Base-by-base conservation (phyloP, 2,888 invertebrate species). In the Unio delphinus region DNA sequence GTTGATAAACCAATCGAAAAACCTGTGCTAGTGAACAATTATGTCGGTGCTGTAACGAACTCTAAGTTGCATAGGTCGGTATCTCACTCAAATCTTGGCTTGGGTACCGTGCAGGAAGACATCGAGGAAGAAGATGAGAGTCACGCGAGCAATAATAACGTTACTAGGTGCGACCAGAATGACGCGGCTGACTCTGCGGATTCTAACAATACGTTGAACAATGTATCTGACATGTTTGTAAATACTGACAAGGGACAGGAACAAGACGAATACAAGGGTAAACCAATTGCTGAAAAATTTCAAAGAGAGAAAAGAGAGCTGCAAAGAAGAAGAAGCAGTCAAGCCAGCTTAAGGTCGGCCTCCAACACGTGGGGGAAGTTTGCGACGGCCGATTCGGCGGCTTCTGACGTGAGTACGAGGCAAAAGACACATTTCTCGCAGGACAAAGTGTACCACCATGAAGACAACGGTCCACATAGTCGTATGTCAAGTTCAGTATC, bases 21-120 rank as follows among this genome's bases (percentile, higher is more conserved):
- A 63, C 74, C 76, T 54, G 67, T 73, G 5, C 57, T 76, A 65
- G 65, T 76, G 3, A 76, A 76, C 65, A 76, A 76, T 56, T 76
- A 72, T 60, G 28, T 76, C 20, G 57, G 68, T 55, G 64, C 60
- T 15, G 64, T 73, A 57, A 69, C 55, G 18, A 58, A 26, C 15
- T 28, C 34, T 17, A 65, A 20, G n/a, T n/a, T 30, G 54, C 23
- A 20, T n/a, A 65, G 56, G 3, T 69, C 18, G 72, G 66, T 57
- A 58, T 67, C 26, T 56, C 68, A 5, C 69, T 45, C 72, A 17
- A 59, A 70, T 4, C 74, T 66, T 23, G 72, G 72, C 15, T 67
- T 76, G n/a, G 74, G 76, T 64, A 72, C 76, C 0, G 76, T 76
- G 1, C 72, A 70, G 55, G 76, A 76, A 60, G 73, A 68, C 6